Conservation (phyloP, 2,888 invertebrate genomes). For the Eristalis arbustorum region DNA sequence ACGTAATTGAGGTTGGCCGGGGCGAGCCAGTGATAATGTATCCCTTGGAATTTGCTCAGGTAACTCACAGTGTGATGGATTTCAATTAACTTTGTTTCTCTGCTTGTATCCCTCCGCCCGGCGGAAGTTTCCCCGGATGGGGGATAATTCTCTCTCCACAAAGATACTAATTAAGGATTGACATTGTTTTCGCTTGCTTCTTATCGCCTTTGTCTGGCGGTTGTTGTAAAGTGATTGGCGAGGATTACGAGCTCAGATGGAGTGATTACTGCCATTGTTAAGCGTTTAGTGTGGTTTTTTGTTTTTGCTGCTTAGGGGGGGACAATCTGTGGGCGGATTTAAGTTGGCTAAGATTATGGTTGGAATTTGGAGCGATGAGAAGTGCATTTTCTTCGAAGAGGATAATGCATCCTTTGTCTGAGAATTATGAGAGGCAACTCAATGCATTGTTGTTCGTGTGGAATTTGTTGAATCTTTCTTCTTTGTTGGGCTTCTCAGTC, state of each 20-base stretch:
- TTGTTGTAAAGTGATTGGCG: not conserved
- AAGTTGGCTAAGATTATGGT: too few relatives aligned
- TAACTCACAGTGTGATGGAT: conserved; percentile 39
- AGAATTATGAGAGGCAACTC: too few relatives aligned
- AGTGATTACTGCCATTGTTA: not conserved
- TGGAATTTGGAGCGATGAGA: too few relatives aligned
- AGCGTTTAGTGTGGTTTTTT: not conserved
- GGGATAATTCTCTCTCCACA: conserved; percentile 7
- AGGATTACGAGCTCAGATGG: not conserved
- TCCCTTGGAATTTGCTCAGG: conserved; percentile 73
- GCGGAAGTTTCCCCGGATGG: not conserved
- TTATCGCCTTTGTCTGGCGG: not conserved
- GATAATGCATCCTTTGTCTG: too few relatives aligned
- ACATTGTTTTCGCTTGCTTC: not conserved
- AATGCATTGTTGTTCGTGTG: too few relatives aligned
- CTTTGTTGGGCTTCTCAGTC: too few relatives aligned
- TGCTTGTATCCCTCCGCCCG: not conserved
- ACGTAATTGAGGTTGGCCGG: conserved; percentile 73
- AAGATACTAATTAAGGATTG: not conserved
- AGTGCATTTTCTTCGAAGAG: too few relatives aligned
- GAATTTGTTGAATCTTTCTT: too few relatives aligned
- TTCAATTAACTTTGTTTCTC: not conserved
- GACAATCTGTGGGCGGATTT: not conserved
- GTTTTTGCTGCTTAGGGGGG: not conserved
- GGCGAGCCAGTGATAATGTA: conserved; percentile 75